phyloP scores from a whole-genome alignment of 2,797 vertebrate species.

The Pseudochaenichthys georgianus region DNA sequence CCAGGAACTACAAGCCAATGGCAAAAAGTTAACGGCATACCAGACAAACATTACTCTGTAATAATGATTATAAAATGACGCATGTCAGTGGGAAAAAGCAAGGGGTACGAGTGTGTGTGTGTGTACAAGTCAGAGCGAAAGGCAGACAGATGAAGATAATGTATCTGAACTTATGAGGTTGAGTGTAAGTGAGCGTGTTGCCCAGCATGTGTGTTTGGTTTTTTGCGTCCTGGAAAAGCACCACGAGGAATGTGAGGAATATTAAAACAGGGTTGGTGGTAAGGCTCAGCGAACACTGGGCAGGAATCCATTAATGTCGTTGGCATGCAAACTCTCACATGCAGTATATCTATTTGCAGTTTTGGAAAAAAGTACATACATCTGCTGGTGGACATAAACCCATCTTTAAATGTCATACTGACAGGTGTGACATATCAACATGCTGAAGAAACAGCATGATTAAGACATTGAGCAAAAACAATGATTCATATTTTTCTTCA shows the following conservation, averaged over 20 bases:
- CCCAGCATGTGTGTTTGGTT: constrained; percentile 65
- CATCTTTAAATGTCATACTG: neutral
- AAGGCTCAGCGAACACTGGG: constrained; percentile 33
- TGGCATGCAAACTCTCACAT: constrained; percentile 28
- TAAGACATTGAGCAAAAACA: no score
- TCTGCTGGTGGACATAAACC: neutral
- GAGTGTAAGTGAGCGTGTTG: constrained; percentile 58
- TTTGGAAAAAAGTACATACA: neutral
- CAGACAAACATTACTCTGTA: constrained; percentile 56
- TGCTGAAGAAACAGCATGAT: no score
- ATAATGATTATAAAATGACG: constrained; percentile 55
- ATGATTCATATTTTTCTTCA: no score
- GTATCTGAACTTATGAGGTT: constrained; percentile 44
- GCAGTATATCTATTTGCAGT: constrained; percentile 17
- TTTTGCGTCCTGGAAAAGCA: constrained; percentile 56
- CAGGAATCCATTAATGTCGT: constrained; percentile 31
- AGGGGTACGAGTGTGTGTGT: neutral
- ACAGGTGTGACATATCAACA: no score
- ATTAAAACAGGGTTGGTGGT: constrained; percentile 59
- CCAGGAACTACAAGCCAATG: constrained; percentile 25
- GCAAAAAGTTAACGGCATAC: constrained; percentile 42
- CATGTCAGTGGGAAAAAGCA: constrained; percentile 33
- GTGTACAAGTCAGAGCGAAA: constrained; percentile 3
- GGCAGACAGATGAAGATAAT: constrained; percentile 22
- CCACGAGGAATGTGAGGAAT: constrained; percentile 49